phyloP scores from a whole-genome alignment of 2,113 vertebrate species.

The Sminthopsis crassicaudata region DNA sequence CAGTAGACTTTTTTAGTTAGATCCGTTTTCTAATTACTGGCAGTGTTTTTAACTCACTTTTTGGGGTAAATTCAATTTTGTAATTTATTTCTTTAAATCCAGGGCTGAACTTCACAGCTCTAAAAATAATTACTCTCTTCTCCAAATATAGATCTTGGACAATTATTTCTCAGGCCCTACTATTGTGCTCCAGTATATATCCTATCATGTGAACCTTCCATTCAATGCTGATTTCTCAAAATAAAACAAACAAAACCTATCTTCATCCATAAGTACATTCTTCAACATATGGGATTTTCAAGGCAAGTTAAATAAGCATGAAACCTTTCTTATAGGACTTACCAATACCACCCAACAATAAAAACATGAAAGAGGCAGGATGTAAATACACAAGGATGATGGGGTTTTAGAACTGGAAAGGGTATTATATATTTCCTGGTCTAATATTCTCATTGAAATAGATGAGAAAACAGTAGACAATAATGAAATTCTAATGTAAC shows the following conservation, averaged over 20 bases:
- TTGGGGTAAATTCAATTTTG: constrained; percentile 14
- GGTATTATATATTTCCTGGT: neutral
- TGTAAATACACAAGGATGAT: neutral
- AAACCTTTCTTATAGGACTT: constrained; percentile 10
- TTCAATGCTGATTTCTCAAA: neutral
- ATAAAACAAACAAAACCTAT: neutral
- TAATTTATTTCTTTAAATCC: neutral
- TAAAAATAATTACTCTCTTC: neutral
- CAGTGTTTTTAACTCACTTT: constrained; percentile 33
- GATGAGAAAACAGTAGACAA: neutral
- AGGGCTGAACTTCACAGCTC: constrained; percentile 30
- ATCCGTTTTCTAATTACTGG: constrained; percentile 42
- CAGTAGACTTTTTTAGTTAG: constrained; percentile 43
- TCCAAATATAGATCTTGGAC: constrained; percentile 18
- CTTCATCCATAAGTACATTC: neutral
- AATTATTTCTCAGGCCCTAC: neutral
- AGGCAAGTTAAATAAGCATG: constrained; percentile 33
- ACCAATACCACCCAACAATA: neutral
- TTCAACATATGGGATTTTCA: constrained; percentile 1
- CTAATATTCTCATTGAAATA: neutral
- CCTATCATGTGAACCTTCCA: neutral
- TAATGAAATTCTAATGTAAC: neutral
- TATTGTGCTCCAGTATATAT: constrained; percentile 1
- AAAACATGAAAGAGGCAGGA: constrained; percentile 1
- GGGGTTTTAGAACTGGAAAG: neutral